These are phyloP conservation scores for Podarcis muralis DNA, from an alignment of 2,113 vertebrate species.

Conservation along the genomic window DNA sequence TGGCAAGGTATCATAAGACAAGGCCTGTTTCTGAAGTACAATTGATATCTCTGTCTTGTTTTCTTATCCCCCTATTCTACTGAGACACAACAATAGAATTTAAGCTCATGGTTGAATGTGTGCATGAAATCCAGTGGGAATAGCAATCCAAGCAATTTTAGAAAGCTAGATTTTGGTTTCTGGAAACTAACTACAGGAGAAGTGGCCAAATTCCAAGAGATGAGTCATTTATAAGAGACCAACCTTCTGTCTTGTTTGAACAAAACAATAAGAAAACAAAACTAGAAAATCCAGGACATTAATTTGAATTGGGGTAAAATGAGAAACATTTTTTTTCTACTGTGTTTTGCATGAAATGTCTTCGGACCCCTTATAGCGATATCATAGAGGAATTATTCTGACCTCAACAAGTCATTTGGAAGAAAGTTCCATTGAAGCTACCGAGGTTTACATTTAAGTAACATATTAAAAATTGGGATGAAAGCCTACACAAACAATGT, in stretches of 20 bases:
- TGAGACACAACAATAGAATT: not conserved
- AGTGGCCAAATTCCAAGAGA: not conserved
- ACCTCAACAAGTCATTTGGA: not conserved
- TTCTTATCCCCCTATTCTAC: not conserved
- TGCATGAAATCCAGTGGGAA: not conserved
- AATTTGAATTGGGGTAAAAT: constrained; percentile 12
- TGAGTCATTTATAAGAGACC: not conserved
- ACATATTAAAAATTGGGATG: constrained; percentile 14
- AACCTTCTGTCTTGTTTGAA: too few species aligned
- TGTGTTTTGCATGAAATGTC: constrained; percentile 6
- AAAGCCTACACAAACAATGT: not conserved
- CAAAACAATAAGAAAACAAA: not conserved
- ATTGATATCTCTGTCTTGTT: not conserved
- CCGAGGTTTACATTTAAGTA: not conserved
- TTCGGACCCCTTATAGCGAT: constrained; percentile 21
- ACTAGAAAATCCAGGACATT: constrained; percentile 1
- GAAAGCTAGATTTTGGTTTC: not conserved
- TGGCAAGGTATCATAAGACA: not conserved
- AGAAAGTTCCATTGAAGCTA: not conserved
- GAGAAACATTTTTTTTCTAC: not conserved
- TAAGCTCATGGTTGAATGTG: not conserved
- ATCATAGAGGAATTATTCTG: not conserved
- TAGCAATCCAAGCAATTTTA: not conserved
- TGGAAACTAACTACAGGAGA: not conserved
- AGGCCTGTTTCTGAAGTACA: not conserved